A percentile compares a stretch with the other conserved stretches of the same genome.
Evolutionary conservation across 2,113 vertebrate genomes (phyloP).

Genomic region (Centropus bengalensis): DNA sequence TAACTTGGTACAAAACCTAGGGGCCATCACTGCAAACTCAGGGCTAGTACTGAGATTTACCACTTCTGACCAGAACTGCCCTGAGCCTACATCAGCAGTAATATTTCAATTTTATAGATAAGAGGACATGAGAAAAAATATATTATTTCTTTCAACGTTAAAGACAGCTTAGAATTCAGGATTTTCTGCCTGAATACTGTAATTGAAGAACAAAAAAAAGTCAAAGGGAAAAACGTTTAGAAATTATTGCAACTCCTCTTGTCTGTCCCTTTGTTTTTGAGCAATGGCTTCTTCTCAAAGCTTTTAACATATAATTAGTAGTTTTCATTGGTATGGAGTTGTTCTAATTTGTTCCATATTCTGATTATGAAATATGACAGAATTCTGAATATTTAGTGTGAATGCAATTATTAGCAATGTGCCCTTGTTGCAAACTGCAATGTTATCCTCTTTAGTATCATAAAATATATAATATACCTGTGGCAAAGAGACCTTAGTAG

Average conservation of each 20-base stretch:
- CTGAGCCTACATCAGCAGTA: neutral
- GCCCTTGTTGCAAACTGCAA: neutral
- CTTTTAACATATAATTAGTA: neutral
- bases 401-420: conserved; percentile 15
- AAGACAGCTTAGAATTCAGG: neutral
- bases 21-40: neutral
- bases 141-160: neutral
- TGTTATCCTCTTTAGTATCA: conserved; percentile 3
- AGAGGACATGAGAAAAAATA: neutral
- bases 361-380: conserved; percentile 3
- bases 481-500: neutral
- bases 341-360: conserved; percentile 9
- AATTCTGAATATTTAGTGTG: conserved; percentile 41
- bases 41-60: neutral
- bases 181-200: neutral
- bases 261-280: neutral
- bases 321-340: conserved; percentile 10
- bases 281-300: neutral
- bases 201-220: conserved; percentile 1
- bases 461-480: conserved; percentile 17
- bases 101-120: neutral
- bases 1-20: neutral
- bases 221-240: neutral
- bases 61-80: neutral
- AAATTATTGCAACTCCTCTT: neutral